Evolutionary conservation across 1,140 invertebrate genomes (phyloP).

Genomic region (Hirudo medicinalis): DNA sequence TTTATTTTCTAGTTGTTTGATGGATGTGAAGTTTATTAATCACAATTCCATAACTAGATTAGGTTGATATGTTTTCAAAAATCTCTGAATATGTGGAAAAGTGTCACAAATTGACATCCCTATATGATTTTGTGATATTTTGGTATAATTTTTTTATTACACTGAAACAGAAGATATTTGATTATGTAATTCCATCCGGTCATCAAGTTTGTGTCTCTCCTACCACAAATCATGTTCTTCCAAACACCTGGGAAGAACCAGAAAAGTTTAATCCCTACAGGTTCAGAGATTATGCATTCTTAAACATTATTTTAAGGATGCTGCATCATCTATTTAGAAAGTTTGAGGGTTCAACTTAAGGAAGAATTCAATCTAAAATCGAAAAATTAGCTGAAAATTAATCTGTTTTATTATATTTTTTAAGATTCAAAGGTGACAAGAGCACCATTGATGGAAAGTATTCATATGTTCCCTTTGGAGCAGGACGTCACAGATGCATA

Average conservation of each 20-base stretch:
- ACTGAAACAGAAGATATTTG: constrained; percentile 26
- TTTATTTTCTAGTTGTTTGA: not conserved
- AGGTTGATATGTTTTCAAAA: too few relatives aligned
- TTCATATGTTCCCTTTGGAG: constrained; percentile 35
- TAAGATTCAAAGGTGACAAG: constrained; percentile 21
- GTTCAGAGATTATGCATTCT: constrained; percentile 18
- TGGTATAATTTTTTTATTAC: not conserved
- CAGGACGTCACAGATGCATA: constrained; percentile 34
- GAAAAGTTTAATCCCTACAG: constrained; percentile 30
- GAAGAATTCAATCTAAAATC: too few relatives aligned
- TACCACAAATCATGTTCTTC: constrained; percentile 31
- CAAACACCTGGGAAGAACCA: constrained; percentile 29
- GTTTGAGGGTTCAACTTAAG: too few relatives aligned
- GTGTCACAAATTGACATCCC: too few relatives aligned
- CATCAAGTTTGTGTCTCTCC: constrained; percentile 37
- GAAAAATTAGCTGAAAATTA: too few relatives aligned
- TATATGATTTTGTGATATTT: too few relatives aligned
- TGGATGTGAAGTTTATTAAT: too few relatives aligned
- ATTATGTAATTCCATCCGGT: constrained; percentile 32
- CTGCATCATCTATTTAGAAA: too few relatives aligned
- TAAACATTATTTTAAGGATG: too few relatives aligned
- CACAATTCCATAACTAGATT: too few relatives aligned
- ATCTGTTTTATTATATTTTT: not conserved
- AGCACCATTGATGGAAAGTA: constrained; percentile 30
- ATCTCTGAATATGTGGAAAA: too few relatives aligned